phyloP scores from a whole-genome alignment of 2,888 invertebrate genomes.

The Erannis defoliaria region DNA sequence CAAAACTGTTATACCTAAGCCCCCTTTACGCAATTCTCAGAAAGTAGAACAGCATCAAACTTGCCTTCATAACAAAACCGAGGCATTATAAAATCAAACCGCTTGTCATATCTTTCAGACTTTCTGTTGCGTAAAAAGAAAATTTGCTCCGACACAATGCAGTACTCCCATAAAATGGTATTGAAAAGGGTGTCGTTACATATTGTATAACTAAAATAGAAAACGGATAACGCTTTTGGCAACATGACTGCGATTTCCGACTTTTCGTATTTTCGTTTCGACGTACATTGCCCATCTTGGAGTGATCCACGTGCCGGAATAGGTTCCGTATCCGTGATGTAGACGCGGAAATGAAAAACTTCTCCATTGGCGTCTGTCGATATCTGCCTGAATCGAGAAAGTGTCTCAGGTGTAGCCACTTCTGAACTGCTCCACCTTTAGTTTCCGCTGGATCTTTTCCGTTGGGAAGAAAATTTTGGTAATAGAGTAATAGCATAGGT shows the following conservation, averaged over 20 bases:
- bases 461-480: neutral
- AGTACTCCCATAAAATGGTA: slow-evolving; percentile 44
- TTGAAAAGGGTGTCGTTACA: slow-evolving; percentile 46
- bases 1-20: slow-evolving; percentile 8
- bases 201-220: slow-evolving; percentile 45
- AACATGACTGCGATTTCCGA: slow-evolving; percentile 59
- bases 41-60: slow-evolving; percentile 8
- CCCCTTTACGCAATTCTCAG: neutral
- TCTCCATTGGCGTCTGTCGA: slow-evolving; percentile 64
- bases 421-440: slow-evolving; percentile 34
- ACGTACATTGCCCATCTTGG: slow-evolving; percentile 60
- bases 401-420: slow-evolving; percentile 41
- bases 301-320: slow-evolving; percentile 69
- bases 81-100: slow-evolving; percentile 15
- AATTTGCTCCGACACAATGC: slow-evolving; percentile 33
- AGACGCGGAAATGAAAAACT: slow-evolving; percentile 77
- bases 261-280: slow-evolving; percentile 56
- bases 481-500: slow-evolving; percentile 13
- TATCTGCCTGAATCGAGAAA: slow-evolving; percentile 57
- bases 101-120: slow-evolving; percentile 15
- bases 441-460: slow-evolving; percentile 19
- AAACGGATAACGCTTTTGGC: slow-evolving; percentile 52
- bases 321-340: slow-evolving; percentile 69
- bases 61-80: slow-evolving; percentile 6
- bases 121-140: slow-evolving; percentile 24